Percentiles rank a stretch among this genome's conserved stretches.
Conservation (phyloP, 2,797 vertebrate genomes). For the Serranus cabrilla region DNA sequence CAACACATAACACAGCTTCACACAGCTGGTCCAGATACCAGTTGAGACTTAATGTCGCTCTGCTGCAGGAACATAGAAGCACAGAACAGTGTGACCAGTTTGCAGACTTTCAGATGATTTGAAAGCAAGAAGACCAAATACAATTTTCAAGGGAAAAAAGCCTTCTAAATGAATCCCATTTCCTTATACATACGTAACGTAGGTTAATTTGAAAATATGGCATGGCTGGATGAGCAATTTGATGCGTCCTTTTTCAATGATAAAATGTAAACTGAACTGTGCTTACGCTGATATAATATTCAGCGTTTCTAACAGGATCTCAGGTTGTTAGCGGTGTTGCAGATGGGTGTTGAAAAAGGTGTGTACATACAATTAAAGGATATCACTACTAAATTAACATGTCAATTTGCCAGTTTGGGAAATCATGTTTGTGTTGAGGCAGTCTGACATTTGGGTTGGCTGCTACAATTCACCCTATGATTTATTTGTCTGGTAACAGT, state of each 20-base stretch:
- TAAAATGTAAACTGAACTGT: slow-evolving; percentile 9
- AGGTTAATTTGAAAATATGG: background rate
- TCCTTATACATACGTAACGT: background rate
- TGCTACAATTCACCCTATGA: slow-evolving; percentile 50
- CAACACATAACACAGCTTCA: slow-evolving; percentile 18
- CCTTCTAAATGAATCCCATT: background rate
- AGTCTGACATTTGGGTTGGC: slow-evolving; percentile 48
- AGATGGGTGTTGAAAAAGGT: slow-evolving; percentile 31
- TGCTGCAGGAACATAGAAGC: slow-evolving; percentile 19
- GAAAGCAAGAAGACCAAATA: background rate
- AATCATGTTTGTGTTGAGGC: slow-evolving; percentile 54
- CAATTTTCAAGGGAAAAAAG: background rate
- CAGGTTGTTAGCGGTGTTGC: slow-evolving; percentile 28
- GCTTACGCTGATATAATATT: slow-evolving; percentile 33
- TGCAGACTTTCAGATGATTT: background rate
- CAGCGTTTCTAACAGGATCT: slow-evolving; percentile 50
- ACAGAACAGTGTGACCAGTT: background rate
- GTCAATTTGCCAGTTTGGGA: slow-evolving; percentile 30
- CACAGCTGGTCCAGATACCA: slow-evolving; percentile 10
- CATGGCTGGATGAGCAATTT: background rate
- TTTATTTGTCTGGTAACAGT: slow-evolving; percentile 65
- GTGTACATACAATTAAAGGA: slow-evolving; percentile 23
- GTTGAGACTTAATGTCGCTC: slow-evolving; percentile 24
- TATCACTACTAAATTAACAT: slow-evolving; percentile 38
- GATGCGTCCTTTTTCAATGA: background rate